Percentiles rank a stretch among this genome's conserved stretches.
Evolutionary conservation across 1,140 invertebrate species (phyloP).

Genomic region (Cyclargus thomasi): DNA sequence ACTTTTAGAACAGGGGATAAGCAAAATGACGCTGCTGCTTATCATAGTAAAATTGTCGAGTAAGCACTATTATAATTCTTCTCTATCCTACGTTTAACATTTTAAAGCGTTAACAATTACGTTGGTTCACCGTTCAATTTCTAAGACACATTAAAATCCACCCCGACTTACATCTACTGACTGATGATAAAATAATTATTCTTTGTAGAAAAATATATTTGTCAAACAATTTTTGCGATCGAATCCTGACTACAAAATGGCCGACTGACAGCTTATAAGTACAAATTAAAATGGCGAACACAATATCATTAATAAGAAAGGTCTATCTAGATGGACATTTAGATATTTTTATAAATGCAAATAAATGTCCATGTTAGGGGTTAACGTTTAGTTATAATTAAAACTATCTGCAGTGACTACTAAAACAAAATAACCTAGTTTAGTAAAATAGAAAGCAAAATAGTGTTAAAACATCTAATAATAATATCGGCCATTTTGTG

Average conservation of each 20-base stretch:
- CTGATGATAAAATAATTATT: slow-evolving; percentile 3
- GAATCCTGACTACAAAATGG: not conserved
- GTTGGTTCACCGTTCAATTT: slow-evolving; percentile 12
- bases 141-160: slow-evolving; percentile 13
- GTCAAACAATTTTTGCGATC: not conserved
- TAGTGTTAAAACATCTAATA: too few relatives aligned
- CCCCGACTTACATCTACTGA: not conserved
- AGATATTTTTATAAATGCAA: not conserved
- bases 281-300: not conserved
- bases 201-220: slow-evolving; percentile 7
- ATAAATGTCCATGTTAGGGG: not conserved
- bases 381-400: too few relatives aligned
- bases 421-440: too few relatives aligned
- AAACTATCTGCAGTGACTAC: too few relatives aligned
- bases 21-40: not conserved
- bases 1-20: not conserved
- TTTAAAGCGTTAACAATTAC: slow-evolving; percentile 15
- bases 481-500: not conserved
- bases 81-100: slow-evolving; percentile 12
- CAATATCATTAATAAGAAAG: not conserved
- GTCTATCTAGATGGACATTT: not conserved
- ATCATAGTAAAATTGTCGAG: not conserved
- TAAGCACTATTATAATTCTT: slow-evolving; percentile 9
- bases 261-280: not conserved
- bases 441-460: too few relatives aligned